Percentiles rank a stretch among this genome's conserved stretches.
Conservation (phyloP, 2,113 vertebrate species). For the Turnix velox region DNA sequence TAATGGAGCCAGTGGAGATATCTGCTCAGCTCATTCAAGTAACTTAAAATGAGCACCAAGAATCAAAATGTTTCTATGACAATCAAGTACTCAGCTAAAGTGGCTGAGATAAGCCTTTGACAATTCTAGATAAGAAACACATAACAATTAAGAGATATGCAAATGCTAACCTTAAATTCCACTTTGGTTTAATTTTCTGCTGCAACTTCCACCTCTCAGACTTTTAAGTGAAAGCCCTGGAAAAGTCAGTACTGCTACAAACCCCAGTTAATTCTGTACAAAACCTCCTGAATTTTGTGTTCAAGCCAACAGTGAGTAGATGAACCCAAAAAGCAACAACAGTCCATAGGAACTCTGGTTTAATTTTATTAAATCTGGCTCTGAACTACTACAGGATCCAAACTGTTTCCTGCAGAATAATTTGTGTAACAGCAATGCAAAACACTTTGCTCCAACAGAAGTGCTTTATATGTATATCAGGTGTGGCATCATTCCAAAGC, state of each 20-base stretch:
- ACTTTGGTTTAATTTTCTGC: neutral
- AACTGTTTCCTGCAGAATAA: neutral
- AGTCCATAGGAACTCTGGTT: neutral
- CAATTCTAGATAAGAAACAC: neutral
- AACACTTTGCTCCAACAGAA: neutral
- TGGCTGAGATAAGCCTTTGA: neutral
- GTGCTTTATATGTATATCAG: neutral
- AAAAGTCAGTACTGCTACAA: neutral
- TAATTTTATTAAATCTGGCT: neutral
- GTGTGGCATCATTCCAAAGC: neutral
- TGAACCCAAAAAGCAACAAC: neutral
- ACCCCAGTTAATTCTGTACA: neutral
- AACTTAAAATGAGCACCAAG: neutral
- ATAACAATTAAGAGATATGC: neutral
- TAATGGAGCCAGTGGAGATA: neutral
- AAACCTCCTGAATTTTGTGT: neutral
- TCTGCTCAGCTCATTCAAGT: neutral
- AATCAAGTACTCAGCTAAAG: neutral
- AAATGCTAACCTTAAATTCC: neutral
- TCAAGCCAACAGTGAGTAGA: neutral
- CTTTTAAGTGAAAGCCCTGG: neutral
- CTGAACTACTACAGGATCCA: neutral
- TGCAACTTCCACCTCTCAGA: neutral
- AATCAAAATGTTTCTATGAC: neutral
- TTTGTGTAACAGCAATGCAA: neutral